Conservation (phyloP, 2,888 invertebrate genomes). For the Gryllus longicercus region DNA sequence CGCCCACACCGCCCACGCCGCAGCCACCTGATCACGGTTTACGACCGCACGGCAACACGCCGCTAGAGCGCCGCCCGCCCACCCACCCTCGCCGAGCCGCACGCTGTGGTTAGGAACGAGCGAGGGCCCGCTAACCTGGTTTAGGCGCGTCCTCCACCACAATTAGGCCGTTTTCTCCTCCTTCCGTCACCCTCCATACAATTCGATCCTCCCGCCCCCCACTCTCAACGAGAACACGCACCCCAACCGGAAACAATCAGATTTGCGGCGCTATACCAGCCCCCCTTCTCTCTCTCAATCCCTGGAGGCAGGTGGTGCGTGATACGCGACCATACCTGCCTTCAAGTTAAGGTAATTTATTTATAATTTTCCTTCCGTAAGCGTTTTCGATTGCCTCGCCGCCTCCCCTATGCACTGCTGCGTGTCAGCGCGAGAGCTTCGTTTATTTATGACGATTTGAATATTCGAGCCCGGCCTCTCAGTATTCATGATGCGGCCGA, state of each 20-base stretch:
- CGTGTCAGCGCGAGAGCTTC: background rate
- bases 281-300: background rate
- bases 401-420: background rate
- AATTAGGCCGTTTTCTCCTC: background rate
- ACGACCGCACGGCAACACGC: no score
- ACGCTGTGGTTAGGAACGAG: no score
- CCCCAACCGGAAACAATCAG: background rate
- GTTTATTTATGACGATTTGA: background rate
- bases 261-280: background rate
- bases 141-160: background rate
- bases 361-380: background rate
- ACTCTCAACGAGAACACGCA: background rate
- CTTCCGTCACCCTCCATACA: background rate
- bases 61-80: no score
- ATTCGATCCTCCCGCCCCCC: background rate
- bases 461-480: background rate
- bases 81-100: no score
- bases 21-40: no score
- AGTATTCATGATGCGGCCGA: background rate
- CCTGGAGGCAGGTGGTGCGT: background rate
- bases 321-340: background rate
- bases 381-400: constrained; percentile 1
- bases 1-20: no score
- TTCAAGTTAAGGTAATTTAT: constrained; percentile 6
- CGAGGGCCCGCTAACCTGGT: no score